Conservation (phyloP, 1,140 invertebrate genomes). For the Orchestia grillus region DNA sequence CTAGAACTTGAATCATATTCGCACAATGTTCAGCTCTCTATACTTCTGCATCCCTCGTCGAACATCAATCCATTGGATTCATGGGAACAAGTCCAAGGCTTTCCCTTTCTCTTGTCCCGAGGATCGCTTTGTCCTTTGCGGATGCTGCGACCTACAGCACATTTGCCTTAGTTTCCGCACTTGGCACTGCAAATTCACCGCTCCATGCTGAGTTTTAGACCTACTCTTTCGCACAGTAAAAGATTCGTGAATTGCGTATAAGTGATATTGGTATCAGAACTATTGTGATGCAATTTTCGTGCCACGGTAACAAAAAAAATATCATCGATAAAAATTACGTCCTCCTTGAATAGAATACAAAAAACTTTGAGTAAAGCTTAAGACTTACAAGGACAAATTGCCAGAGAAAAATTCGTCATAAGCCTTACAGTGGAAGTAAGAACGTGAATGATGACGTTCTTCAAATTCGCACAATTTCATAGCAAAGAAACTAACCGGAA, state of each 20-base stretch:
- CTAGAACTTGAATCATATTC: background rate
- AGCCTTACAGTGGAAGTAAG: no score
- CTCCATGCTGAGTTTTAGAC: background rate
- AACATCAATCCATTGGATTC: background rate
- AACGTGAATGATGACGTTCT: no score
- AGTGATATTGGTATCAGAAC: background rate
- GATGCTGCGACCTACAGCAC: background rate
- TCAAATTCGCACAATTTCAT: background rate
- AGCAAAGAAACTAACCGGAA: background rate
- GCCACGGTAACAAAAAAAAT: background rate
- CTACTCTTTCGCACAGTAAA: background rate
- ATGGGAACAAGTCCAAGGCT: background rate
- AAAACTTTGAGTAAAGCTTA: no score
- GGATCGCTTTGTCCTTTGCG: background rate
- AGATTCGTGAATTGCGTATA: background rate
- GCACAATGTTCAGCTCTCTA: background rate
- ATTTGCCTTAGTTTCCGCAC: background rate
- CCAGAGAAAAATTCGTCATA: no score
- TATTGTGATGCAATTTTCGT: no score
- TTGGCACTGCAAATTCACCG: background rate
- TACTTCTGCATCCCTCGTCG: background rate
- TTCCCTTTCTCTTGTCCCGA: slow-evolving; percentile 6
- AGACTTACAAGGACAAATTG: no score
- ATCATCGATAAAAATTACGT: no score
- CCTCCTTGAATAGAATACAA: no score